Conservation (phyloP, 2,888 invertebrate species). For the Apamea crenata region DNA sequence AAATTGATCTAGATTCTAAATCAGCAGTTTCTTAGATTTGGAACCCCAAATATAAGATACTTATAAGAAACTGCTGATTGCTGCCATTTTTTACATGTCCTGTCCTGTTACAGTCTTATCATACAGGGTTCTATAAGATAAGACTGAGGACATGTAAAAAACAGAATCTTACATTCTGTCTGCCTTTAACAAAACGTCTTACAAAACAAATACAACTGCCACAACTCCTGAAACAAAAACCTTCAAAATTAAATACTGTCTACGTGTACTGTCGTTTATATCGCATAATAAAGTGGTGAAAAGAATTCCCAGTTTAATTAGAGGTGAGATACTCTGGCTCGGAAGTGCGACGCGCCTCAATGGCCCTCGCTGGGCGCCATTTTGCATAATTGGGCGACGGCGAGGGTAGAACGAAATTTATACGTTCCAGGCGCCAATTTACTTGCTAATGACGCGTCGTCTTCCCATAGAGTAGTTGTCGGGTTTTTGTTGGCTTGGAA, state of each 20-base stretch:
- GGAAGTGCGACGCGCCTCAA: constrained; percentile 87
- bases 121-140: too few relatives aligned
- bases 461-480: constrained; percentile 80
- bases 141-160: not conserved
- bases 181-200: constrained; percentile 24
- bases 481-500: constrained; percentile 76
- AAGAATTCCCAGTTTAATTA: constrained; percentile 90
- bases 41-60: too few relatives aligned
- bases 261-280: constrained; percentile 85
- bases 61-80: too few relatives aligned
- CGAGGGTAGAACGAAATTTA: constrained; percentile 89
- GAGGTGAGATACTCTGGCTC: constrained; percentile 87
- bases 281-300: constrained; percentile 89
- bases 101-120: too few relatives aligned
- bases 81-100: too few relatives aligned
- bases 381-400: constrained; percentile 89
- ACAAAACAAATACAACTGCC: constrained; percentile 25
- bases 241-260: constrained; percentile 78
- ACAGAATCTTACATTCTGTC: not conserved
- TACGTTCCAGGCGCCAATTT: constrained; percentile 89
- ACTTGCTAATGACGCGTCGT: constrained; percentile 90
- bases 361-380: constrained; percentile 89
- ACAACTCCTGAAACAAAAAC: constrained; percentile 50
- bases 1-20: not conserved
- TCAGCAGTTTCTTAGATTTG: not conserved